Conservation (phyloP, 2,888 invertebrate genomes). For the Protophormia terraenovae region DNA sequence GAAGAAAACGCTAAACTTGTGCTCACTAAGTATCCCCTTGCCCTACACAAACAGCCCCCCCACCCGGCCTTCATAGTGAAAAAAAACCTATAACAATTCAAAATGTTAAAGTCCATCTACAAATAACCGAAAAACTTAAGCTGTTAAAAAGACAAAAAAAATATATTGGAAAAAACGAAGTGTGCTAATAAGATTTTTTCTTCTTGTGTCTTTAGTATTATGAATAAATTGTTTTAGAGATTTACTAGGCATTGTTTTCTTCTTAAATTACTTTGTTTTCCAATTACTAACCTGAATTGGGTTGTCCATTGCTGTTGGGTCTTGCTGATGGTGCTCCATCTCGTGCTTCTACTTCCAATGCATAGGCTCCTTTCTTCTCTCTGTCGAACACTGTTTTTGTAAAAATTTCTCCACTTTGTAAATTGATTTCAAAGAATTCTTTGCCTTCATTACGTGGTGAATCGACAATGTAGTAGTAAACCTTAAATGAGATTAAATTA, state of each 20-base stretch:
- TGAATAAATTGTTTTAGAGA: not conserved
- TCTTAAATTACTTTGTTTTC: not conserved
- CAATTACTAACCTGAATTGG: slow-evolving; percentile 93
- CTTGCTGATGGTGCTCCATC: slow-evolving; percentile 98
- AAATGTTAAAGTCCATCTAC: slow-evolving; percentile 16
- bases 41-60: too few species aligned
- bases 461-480: slow-evolving; percentile 96
- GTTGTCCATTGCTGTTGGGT: slow-evolving; percentile 95
- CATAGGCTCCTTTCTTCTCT: slow-evolving; percentile 98
- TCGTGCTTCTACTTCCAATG: slow-evolving; percentile 97
- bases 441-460: slow-evolving; percentile 96
- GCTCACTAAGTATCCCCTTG: not conserved
- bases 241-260: not conserved
- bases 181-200: too few species aligned
- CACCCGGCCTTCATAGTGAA: too few species aligned
- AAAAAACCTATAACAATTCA: not conserved
- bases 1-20: slow-evolving; percentile 21
- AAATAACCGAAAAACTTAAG: not conserved
- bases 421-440: slow-evolving; percentile 97
- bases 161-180: not conserved
- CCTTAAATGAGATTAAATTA: slow-evolving; percentile 82
- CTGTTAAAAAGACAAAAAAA: not conserved
- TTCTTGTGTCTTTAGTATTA: not conserved
- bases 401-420: slow-evolving; percentile 96
- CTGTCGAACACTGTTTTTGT: slow-evolving; percentile 98